Conservation (phyloP, 2,888 invertebrate genomes). For the Lutraria lutraria region DNA sequence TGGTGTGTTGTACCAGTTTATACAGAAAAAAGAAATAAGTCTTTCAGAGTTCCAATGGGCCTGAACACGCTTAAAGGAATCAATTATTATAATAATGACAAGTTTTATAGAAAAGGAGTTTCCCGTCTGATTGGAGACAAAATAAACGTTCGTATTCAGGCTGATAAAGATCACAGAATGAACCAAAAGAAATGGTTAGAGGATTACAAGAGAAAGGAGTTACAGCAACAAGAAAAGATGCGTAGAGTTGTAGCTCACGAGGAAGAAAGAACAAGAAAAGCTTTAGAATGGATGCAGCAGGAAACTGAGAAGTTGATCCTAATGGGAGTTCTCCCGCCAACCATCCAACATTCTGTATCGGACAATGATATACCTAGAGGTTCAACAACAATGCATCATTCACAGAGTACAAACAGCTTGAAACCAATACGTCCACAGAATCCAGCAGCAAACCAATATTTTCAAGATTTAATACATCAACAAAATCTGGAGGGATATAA, state of each 20-base stretch:
- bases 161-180: conserved; percentile 52
- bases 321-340: conserved; percentile 23
- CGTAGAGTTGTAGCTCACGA: conserved; percentile 34
- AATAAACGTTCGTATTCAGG: conserved; percentile 56
- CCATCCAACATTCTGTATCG: conserved; percentile 28
- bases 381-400: conserved; percentile 15
- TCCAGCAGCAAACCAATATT: conserved; percentile 34
- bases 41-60: conserved; percentile 72
- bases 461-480: conserved; percentile 38
- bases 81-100: conserved; percentile 77
- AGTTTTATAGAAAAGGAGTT: conserved; percentile 75
- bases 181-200: conserved; percentile 64
- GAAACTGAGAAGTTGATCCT: conserved; percentile 34
- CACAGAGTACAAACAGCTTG: conserved; percentile 32
- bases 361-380: conserved; percentile 17
- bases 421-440: conserved; percentile 35
- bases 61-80: conserved; percentile 78
- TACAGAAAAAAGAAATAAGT: conserved; percentile 66
- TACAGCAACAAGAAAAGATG: conserved; percentile 29
- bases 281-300: conserved; percentile 13
- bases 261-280: conserved; percentile 46
- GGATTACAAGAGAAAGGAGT: conserved; percentile 49
- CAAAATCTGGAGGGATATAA: background rate
- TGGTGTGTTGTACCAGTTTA: conserved; percentile 83
- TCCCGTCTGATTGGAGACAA: conserved; percentile 74